These are phyloP conservation scores for Alectoris magna DNA, from an alignment of 2,797 vertebrate species.

Conservation along the genomic window DNA sequence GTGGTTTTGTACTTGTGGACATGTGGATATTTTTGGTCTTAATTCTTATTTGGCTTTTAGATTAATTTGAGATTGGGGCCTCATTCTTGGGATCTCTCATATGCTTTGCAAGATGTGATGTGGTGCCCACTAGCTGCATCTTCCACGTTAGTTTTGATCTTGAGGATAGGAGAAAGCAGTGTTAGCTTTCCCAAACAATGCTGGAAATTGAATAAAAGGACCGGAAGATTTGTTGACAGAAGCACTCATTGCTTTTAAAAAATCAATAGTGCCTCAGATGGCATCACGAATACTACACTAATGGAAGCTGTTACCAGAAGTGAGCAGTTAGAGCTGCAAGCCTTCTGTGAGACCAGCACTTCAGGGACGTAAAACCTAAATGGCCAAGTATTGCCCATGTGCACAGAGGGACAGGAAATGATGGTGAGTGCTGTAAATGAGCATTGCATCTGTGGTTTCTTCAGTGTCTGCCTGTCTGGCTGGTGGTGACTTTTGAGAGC, in stretches of 20 bases:
- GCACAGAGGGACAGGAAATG: background rate
- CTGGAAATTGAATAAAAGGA: slow-evolving; percentile 4
- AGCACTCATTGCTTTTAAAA: slow-evolving; percentile 69
- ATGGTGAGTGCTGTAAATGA: background rate
- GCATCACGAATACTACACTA: background rate
- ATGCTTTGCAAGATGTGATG: background rate
- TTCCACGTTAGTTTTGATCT: background rate
- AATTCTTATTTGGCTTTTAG: background rate
- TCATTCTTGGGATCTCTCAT: background rate
- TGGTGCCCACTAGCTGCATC: background rate
- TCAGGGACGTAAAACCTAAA: slow-evolving; percentile 6
- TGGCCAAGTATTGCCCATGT: background rate
- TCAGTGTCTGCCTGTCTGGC: background rate
- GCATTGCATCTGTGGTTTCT: slow-evolving; percentile 28
- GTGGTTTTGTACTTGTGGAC: background rate
- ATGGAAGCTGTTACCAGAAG: slow-evolving; percentile 59
- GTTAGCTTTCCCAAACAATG: background rate
- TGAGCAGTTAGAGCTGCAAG: slow-evolving; percentile 3
- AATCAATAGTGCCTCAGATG: slow-evolving; percentile 65
- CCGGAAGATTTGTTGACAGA: slow-evolving; percentile 22
- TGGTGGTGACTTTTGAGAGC: background rate
- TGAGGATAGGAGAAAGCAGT: background rate
- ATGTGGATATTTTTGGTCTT: background rate
- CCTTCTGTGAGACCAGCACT: background rate
- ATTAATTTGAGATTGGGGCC: background rate